Conservation (phyloP, 2,888 invertebrate species). For the Odiellus spinosus region DNA sequence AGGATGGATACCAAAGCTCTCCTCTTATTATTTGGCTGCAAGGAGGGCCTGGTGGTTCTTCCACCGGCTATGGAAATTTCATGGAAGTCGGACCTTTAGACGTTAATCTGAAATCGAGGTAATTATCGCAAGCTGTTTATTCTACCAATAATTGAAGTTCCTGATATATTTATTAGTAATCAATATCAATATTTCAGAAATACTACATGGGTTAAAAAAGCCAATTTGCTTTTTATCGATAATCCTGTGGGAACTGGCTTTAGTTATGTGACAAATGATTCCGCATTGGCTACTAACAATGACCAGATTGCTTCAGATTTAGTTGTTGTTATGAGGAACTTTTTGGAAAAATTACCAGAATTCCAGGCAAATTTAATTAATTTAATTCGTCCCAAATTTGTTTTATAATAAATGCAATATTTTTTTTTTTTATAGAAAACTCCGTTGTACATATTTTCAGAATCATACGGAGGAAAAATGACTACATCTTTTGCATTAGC, state of each 20-base stretch:
- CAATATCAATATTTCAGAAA: slow-evolving; percentile 20
- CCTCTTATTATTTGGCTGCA: slow-evolving; percentile 70
- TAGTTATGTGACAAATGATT: slow-evolving; percentile 50
- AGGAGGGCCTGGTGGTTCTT: slow-evolving; percentile 68
- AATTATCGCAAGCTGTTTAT: slow-evolving; percentile 52
- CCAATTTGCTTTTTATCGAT: slow-evolving; percentile 71
- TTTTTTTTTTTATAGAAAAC: slow-evolving; percentile 33
- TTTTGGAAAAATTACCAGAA: slow-evolving; percentile 48
- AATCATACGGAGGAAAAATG: slow-evolving; percentile 90
- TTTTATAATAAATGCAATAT: neutral
- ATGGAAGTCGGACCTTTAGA: slow-evolving; percentile 62
- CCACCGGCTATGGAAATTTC: slow-evolving; percentile 73
- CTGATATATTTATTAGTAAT: slow-evolving; percentile 1
- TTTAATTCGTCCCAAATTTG: neutral
- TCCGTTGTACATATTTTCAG: slow-evolving; percentile 68
- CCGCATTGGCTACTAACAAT: slow-evolving; percentile 40
- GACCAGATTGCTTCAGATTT: slow-evolving; percentile 56
- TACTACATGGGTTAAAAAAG: slow-evolving; percentile 44
- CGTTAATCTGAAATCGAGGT: slow-evolving; percentile 46
- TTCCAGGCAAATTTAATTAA: slow-evolving; percentile 35
- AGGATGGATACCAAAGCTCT: slow-evolving; percentile 40
- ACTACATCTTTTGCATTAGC: slow-evolving; percentile 57
- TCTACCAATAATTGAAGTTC: slow-evolving; percentile 5
- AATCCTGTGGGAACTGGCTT: slow-evolving; percentile 80
- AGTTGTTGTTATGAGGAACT: slow-evolving; percentile 49